These are phyloP conservation scores for Furcula furcula DNA, from an alignment of 2,888 invertebrate genomes.

Conservation along the genomic window DNA sequence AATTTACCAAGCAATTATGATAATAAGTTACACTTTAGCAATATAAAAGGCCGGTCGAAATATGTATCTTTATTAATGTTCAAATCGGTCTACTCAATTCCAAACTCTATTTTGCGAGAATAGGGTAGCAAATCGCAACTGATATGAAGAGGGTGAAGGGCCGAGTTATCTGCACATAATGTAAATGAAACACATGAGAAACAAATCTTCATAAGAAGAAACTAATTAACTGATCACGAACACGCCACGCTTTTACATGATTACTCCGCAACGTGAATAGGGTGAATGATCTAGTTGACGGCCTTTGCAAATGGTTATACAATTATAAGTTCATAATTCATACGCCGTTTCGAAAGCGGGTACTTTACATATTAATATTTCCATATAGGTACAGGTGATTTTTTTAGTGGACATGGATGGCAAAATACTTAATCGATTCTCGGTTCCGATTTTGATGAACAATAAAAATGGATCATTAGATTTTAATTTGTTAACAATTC, in stretches of 20 bases:
- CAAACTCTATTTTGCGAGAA: neutral
- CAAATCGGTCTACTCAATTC: neutral
- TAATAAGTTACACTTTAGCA: neutral
- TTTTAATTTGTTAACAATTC: too few species aligned
- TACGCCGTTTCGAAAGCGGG: too few species aligned
- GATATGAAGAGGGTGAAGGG: neutral
- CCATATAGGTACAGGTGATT: too few species aligned
- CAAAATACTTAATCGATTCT: too few species aligned
- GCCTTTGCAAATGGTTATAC: too few species aligned
- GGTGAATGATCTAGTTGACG: conserved; percentile 17
- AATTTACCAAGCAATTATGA: neutral
- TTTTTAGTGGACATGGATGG: too few species aligned
- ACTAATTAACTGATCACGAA: conserved; percentile 62
- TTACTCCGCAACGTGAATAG: conserved; percentile 36
- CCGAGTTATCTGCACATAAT: conserved; percentile 14
- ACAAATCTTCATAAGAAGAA: conserved; percentile 56
- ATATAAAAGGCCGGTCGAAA: neutral
- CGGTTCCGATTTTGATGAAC: too few species aligned
- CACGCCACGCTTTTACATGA: conserved; percentile 52
- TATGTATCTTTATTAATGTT: neutral
- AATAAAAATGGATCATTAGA: too few species aligned
- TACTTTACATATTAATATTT: too few species aligned
- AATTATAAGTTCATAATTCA: too few species aligned
- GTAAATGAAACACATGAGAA: conserved; percentile 20
- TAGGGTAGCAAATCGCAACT: conserved; percentile 8